Percentiles rank a stretch among this genome's conserved stretches.
Evolutionary conservation across 1,140 invertebrate species (phyloP).

Genomic region (Zaprionus davidi): DNA sequence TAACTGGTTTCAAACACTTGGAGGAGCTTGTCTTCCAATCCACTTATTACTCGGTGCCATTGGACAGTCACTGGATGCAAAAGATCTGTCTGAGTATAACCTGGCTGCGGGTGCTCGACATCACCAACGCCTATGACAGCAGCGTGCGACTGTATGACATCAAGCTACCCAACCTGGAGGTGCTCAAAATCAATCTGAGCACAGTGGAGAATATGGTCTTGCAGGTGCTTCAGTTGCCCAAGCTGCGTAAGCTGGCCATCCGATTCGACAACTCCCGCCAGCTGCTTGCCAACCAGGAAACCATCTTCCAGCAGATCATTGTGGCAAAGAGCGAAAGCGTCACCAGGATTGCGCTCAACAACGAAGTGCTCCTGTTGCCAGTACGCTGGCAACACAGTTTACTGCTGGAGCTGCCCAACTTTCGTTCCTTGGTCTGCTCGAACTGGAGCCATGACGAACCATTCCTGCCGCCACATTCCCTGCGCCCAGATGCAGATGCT

Average conservation of each 20-base stretch:
- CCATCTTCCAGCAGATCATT: slow-evolving; percentile 70
- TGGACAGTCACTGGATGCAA: slow-evolving; percentile 64
- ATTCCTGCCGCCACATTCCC: slow-evolving; percentile 65
- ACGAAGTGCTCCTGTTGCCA: slow-evolving; percentile 71
- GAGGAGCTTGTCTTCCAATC: slow-evolving; percentile 66
- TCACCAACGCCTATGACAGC: slow-evolving; percentile 69
- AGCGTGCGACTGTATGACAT: slow-evolving; percentile 53
- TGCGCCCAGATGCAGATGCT: slow-evolving; percentile 67
- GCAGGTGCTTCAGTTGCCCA: slow-evolving; percentile 65
- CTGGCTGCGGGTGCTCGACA: slow-evolving; percentile 54
- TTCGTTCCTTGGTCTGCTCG: slow-evolving; percentile 55
- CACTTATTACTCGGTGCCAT: slow-evolving; percentile 62
- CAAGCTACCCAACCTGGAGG: slow-evolving; percentile 65
- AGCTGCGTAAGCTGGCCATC: slow-evolving; percentile 58
- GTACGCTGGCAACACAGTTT: slow-evolving; percentile 62
- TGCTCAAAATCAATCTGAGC: slow-evolving; percentile 69
- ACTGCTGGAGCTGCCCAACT: slow-evolving; percentile 62
- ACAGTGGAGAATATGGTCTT: slow-evolving; percentile 57
- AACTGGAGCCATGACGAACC: slow-evolving; percentile 68
- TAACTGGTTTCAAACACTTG: slow-evolving; percentile 53
- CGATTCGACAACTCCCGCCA: slow-evolving; percentile 67
- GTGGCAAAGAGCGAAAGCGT: slow-evolving; percentile 67
- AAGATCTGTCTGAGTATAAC: slow-evolving; percentile 62
- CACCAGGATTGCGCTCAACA: slow-evolving; percentile 65
- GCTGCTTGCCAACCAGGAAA: slow-evolving; percentile 61